A percentile compares a stretch with the other conserved stretches of the same genome.
Conservation (phyloP, 2,113 vertebrate species). For the Bos indicus region DNA sequence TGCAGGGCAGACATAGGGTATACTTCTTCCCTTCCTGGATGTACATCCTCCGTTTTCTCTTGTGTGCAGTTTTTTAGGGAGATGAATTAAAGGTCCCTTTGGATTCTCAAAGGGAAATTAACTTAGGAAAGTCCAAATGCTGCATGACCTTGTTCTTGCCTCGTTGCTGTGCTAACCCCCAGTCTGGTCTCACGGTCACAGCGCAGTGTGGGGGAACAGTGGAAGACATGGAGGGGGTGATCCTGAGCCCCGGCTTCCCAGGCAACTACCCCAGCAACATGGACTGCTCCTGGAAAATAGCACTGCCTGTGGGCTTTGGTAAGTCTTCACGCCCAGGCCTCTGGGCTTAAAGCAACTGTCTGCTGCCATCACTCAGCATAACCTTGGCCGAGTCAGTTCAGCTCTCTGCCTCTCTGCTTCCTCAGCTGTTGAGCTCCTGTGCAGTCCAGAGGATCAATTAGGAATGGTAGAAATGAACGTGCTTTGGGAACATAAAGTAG, state of each 20-base stretch:
- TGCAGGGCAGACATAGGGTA: not conserved
- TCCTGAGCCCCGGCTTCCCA: constrained; percentile 97
- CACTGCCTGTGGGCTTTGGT: constrained; percentile 96
- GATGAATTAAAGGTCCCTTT: not conserved
- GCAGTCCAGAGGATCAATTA: not conserved
- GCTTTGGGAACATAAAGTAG: not conserved
- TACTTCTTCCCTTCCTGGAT: not conserved
- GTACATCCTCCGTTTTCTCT: not conserved
- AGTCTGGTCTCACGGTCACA: constrained; percentile 68
- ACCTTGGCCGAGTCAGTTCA: not conserved
- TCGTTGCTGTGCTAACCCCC: not conserved
- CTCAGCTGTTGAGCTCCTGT: not conserved
- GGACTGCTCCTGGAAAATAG: constrained; percentile 97
- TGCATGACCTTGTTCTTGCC: accelerated
- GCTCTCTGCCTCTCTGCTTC: not conserved
- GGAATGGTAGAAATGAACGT: not conserved
- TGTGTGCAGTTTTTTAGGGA: not conserved
- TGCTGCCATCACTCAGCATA: not conserved
- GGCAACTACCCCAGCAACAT: constrained; percentile 99
- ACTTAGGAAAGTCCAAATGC: not conserved
- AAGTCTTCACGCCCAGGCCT: constrained; percentile 62
- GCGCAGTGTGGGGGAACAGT: constrained; percentile 94
- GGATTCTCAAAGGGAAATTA: not conserved
- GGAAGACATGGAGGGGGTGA: constrained; percentile 95
- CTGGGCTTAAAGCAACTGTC: not conserved